These are phyloP conservation scores for Steatornis caripensis DNA, from an alignment of 2,113 vertebrate genomes.

Conservation along the genomic window DNA sequence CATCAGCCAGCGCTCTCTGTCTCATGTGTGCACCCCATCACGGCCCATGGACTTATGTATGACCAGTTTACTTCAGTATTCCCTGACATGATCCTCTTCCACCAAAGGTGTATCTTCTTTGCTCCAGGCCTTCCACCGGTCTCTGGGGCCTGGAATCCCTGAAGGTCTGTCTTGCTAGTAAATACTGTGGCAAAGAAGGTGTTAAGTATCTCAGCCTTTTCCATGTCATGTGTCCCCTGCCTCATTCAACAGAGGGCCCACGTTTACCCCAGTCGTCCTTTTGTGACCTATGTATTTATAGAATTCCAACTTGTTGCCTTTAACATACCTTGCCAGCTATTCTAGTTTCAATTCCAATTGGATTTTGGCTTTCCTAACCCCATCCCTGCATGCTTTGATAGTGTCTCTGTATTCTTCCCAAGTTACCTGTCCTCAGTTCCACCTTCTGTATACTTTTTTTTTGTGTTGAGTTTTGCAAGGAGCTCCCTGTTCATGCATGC, in stretches of 20 bases:
- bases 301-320: neutral
- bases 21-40: neutral
- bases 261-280: neutral
- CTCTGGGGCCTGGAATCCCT: neutral
- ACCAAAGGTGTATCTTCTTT: neutral
- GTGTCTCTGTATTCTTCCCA: neutral
- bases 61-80: neutral
- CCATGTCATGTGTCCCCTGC: neutral
- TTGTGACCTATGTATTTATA: neutral
- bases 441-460: neutral
- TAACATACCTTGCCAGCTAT: neutral
- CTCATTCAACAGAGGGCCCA: neutral
- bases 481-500: neutral
- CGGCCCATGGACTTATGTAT: accelerated
- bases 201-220: neutral
- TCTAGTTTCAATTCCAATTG: neutral
- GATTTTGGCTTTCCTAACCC: neutral
- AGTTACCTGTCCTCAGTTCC: neutral
- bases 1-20: neutral
- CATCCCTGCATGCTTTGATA: neutral
- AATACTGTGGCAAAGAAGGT: neutral
- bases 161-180: neutral
- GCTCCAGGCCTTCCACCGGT: neutral
- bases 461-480: neutral
- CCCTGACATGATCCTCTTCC: neutral